Evolutionary conservation across 1,140 invertebrate species (phyloP).

Genomic region (Galleria mellonella): DNA sequence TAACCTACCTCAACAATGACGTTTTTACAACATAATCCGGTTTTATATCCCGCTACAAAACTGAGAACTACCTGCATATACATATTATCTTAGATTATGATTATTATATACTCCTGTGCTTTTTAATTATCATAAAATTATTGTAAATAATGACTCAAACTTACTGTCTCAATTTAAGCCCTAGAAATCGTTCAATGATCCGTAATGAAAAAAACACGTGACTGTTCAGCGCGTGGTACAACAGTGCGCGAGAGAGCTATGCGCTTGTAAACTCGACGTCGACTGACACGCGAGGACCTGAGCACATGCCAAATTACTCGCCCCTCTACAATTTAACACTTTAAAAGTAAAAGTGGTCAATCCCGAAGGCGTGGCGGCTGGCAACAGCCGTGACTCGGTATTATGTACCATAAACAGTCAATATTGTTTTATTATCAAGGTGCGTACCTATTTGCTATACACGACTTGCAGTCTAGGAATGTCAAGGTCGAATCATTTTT

Average conservation of each 20-base stretch:
- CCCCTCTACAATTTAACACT: slow-evolving; percentile 43
- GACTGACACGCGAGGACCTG: slow-evolving; percentile 34
- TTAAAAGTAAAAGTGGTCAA: slow-evolving; percentile 64
- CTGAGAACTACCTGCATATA: too few species aligned
- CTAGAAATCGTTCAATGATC: too few species aligned
- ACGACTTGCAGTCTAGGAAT: slow-evolving; percentile 17
- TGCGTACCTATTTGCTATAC: slow-evolving; percentile 16
- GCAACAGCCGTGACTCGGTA: slow-evolving; percentile 26
- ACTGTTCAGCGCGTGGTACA: slow-evolving; percentile 11
- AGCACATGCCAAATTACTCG: slow-evolving; percentile 33
- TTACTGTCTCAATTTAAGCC: too few species aligned
- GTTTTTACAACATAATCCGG: too few species aligned
- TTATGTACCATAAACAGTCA: slow-evolving; percentile 18
- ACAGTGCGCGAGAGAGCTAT: slow-evolving; percentile 29
- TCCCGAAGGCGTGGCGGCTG: slow-evolving; percentile 49
- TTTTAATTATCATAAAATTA: too few species aligned
- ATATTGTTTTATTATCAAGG: slow-evolving; percentile 19
- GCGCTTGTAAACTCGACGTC: slow-evolving; percentile 24
- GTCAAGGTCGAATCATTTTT: slow-evolving; percentile 20
- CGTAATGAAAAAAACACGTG: slow-evolving; percentile 1
- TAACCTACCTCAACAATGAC: too few species aligned
- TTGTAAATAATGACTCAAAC: too few species aligned
- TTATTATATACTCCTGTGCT: too few species aligned
- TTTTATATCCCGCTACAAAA: too few species aligned
- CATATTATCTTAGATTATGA: too few species aligned